Evolutionary conservation across 1,140 invertebrate genomes (phyloP), one percentile per base, ranked within the genome.

Genomic region (Pygmarrhopalites habei): DNA sequence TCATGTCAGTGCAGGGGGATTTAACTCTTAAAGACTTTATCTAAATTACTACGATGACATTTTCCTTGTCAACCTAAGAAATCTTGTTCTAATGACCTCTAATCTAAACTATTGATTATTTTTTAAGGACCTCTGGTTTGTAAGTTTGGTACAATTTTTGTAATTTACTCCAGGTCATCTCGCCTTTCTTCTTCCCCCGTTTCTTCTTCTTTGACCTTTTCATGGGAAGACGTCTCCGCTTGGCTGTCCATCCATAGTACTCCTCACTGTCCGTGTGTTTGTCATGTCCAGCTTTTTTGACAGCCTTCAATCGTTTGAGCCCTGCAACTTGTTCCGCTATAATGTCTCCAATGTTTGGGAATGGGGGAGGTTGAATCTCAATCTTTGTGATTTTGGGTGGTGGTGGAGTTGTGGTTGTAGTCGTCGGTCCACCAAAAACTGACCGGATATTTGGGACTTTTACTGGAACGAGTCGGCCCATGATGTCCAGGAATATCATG

Each of bases 401-500:
- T 26, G 49, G 4, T 23, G 49, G 49, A 29, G 49, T 52, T 26
- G 49, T 52, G 7, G 49, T 52, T 28, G 49, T 52, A 15, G 49
- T 52, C 23, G 49, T 25, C 5, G 32, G 15, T 15, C 32, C 32
- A 35, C 32, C 32, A 35, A 35, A 35, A 35, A 35, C n/a, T n/a
- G 32, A 35, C 15, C 15, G 32, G 32, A 35, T 7, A 35, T 35
- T 15, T 15, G 5, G 32, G 32, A 35, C n/a, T n/a, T n/a, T n/a
- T n/a, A 35, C 15, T 52, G 14, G 49, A 28, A 12, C 5, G 25
- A 15, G 49, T 26, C 14, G 49, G 14, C n/a, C 29, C 39, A 61
- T 41, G n/a, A 62, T 62, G 23, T 62, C 60, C 60, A 62, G 55
- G 21, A 62, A 41, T 26, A 62, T 55, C 60, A 62, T 62, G 1